Evolutionary conservation across 2,797 vertebrate species (phyloP), one percentile per base, ranked within the genome.

Genomic region (Siniperca undulata): DNA sequence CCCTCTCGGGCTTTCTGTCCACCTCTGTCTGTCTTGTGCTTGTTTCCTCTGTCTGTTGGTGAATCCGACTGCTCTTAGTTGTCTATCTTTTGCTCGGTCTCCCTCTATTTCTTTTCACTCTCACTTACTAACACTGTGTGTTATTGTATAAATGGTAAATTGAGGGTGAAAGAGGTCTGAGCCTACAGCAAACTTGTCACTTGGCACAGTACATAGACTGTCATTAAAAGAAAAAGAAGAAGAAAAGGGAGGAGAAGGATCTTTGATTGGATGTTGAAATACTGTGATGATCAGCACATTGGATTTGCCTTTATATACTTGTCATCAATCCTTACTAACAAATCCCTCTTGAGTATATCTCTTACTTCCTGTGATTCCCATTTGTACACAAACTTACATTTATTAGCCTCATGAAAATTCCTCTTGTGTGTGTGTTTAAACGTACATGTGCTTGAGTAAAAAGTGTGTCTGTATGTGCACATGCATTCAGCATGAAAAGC

Each of bases 371-470:
- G 71, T 50, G 84, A 86, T 84, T 84, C 70, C 58, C 74, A 44
- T 88, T 78, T 70, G 71, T 66, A 74, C 74, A 82, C 67, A 65
- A 75, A 74, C 46, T 74, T 48, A 59, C 24, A 78, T 86, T 78
- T 78, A 86, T 62, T 60, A 65, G 80, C 62, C 77, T 86, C 53
- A 14, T 89, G 55, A 89, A 89, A 90, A 86, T 74, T 76, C 75
- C 77, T 68, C 58, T 67, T 61, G 50, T 65, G 30, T 58, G 34
- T 62, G 53, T 50, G 42, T 74, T 55, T 12, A 46, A 62, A 66
- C 7, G n/a, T 22, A 27, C 27, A 46, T 59, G 65, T 22, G 55
- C 48, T 38, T 36, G 34, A 48, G 68, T 50, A 30, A 36, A 81
- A 61, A 53, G 30, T 52, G 62, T 50, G 42, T 78, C 19, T 20